Evolutionary conservation across 2,113 vertebrate genomes (phyloP).

Genomic region (Ctenodactylus gundi): DNA sequence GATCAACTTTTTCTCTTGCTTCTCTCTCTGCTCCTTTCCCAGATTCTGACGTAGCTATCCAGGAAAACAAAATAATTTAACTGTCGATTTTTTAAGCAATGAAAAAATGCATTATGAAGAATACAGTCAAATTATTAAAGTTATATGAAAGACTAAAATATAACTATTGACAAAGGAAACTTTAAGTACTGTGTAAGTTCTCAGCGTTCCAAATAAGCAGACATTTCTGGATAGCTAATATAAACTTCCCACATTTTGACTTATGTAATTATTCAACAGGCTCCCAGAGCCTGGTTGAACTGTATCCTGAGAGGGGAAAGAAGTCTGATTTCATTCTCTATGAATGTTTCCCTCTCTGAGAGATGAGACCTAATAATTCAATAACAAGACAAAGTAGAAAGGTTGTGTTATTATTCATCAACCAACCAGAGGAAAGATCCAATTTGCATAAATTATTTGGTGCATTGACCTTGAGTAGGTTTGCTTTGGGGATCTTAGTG

Average conservation of each 20-base stretch:
- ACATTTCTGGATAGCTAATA: background rate
- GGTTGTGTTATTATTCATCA: background rate
- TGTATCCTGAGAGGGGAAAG: background rate
- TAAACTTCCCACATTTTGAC: background rate
- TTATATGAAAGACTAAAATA: background rate
- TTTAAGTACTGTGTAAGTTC: background rate
- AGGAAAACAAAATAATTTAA: background rate
- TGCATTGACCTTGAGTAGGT: background rate
- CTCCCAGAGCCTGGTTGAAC: background rate
- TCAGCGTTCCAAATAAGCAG: background rate
- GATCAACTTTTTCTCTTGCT: background rate
- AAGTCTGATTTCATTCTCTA: background rate
- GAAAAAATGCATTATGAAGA: background rate
- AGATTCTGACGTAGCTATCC: background rate
- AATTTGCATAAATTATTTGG: background rate
- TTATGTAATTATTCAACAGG: background rate
- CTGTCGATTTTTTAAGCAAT: background rate
- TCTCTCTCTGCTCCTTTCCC: rapidly evolving
- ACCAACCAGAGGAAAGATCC: background rate
- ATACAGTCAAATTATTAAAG: background rate
- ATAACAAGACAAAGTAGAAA: background rate
- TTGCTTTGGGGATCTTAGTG: too few species aligned
- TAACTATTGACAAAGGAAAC: background rate
- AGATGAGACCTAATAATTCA: background rate
- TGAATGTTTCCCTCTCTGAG: background rate